Evolutionary conservation across 1,140 invertebrate genomes (phyloP).

Genomic region (Heliothis subflexa): DNA sequence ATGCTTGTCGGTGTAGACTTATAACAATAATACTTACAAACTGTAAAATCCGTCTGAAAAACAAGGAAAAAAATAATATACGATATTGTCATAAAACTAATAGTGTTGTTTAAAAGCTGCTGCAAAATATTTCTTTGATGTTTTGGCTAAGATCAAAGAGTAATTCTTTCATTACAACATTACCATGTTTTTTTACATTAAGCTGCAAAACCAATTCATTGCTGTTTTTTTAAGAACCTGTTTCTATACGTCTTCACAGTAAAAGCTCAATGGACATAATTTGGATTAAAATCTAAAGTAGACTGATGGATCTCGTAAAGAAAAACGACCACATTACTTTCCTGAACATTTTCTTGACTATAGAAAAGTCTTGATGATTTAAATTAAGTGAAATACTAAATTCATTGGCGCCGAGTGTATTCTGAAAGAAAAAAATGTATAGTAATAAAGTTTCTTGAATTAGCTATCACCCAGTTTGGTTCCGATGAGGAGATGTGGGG

Average conservation of each 20-base stretch:
- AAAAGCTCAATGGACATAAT: background rate
- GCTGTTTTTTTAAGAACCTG: background rate
- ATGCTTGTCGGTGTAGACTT: too few species aligned
- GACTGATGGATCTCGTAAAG: constrained; percentile 23
- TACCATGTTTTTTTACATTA: too few species aligned
- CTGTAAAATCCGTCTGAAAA: too few species aligned
- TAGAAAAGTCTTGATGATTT: constrained; percentile 24
- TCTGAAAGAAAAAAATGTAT: constrained; percentile 38
- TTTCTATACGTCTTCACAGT: background rate
- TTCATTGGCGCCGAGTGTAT: constrained; percentile 26
- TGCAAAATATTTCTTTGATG: too few species aligned
- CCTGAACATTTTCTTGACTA: constrained; percentile 19
- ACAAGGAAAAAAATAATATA: too few species aligned
- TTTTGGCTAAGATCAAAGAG: too few species aligned
- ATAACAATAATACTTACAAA: too few species aligned
- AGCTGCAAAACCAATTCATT: background rate
- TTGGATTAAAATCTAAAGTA: background rate
- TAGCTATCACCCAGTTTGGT: constrained; percentile 42
- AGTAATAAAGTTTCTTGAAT: constrained; percentile 51
- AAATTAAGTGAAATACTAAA: constrained; percentile 42
- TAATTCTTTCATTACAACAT: too few species aligned
- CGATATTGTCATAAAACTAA: too few species aligned
- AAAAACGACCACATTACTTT: constrained; percentile 38
- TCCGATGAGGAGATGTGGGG: constrained; percentile 19
- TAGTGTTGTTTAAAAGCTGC: too few species aligned